Conservation (phyloP, 2,888 invertebrate genomes). For the Hypsopygia costalis region DNA sequence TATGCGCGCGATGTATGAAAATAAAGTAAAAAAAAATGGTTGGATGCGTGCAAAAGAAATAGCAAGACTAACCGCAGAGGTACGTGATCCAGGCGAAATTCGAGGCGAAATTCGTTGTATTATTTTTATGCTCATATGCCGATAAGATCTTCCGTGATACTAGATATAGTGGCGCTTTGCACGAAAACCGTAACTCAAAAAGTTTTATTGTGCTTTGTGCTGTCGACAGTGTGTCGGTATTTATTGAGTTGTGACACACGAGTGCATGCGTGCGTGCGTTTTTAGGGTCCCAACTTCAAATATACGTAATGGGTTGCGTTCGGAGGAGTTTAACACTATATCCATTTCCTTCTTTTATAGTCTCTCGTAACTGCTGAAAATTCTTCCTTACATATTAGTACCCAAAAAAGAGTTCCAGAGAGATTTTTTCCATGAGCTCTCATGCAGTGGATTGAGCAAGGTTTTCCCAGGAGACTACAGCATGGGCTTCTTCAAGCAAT, state of each 20-base stretch:
- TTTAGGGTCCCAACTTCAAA: too few relatives aligned
- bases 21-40: slow-evolving; percentile 27
- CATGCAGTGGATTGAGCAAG: too few relatives aligned
- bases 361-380: too few relatives aligned
- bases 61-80: slow-evolving; percentile 48
- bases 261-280: too few relatives aligned
- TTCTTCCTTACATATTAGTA: too few relatives aligned
- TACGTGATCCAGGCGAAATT: slow-evolving; percentile 31
- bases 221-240: slow-evolving; percentile 19
- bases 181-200: slow-evolving; percentile 58
- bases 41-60: slow-evolving; percentile 58
- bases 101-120: slow-evolving; percentile 24
- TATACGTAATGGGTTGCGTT: too few relatives aligned
- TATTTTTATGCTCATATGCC: slow-evolving; percentile 59
- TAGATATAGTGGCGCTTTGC: slow-evolving; percentile 47
- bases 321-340: too few relatives aligned
- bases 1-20: not conserved
- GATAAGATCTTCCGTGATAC: slow-evolving; percentile 46
- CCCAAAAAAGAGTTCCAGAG: too few relatives aligned
- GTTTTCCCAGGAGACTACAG: too few relatives aligned
- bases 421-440: too few relatives aligned
- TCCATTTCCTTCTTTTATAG: too few relatives aligned
- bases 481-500: too few relatives aligned
- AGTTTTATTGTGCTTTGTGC: slow-evolving; percentile 27
- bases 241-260: not conserved